Evolutionary conservation across 2,888 invertebrate genomes (phyloP).

Genomic region (Clepsis dumicolana): DNA sequence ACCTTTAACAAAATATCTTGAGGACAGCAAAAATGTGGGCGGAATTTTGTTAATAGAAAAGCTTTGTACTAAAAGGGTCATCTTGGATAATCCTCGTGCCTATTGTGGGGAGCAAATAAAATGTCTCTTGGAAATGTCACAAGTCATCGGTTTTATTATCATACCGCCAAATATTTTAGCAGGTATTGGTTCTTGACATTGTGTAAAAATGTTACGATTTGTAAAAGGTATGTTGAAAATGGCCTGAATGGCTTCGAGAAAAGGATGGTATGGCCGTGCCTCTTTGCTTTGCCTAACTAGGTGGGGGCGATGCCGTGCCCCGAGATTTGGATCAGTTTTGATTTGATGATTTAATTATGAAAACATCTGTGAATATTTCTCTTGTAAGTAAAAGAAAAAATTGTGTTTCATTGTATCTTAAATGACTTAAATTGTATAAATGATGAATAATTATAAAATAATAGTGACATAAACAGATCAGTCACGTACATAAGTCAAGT

Average conservation of each 20-base stretch:
- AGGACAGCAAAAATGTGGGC: conserved; percentile 4
- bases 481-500: no score
- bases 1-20: background rate
- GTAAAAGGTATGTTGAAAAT: background rate
- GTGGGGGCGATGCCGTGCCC: background rate
- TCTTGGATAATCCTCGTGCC: background rate
- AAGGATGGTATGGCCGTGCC: no score
- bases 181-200: background rate
- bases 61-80: conserved; percentile 8
- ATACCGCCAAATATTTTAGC: background rate
- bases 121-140: conserved; percentile 5
- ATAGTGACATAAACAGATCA: no score
- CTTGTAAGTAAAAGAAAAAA: no score
- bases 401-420: no score
- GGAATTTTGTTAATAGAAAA: conserved; percentile 10
- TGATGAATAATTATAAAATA: no score
- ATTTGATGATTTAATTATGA: no score
- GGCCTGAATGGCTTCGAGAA: no score
- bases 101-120: conserved; percentile 3
- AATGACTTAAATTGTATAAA: no score
- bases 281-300: background rate
- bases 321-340: no score
- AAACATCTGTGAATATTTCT: no score
- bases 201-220: background rate
- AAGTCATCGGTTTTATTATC: conserved; percentile 9